Percentiles rank a stretch among this genome's conserved stretches.
Conservation (phyloP, 2,797 vertebrate genomes). For the Bovichtus diacanthus region DNA sequence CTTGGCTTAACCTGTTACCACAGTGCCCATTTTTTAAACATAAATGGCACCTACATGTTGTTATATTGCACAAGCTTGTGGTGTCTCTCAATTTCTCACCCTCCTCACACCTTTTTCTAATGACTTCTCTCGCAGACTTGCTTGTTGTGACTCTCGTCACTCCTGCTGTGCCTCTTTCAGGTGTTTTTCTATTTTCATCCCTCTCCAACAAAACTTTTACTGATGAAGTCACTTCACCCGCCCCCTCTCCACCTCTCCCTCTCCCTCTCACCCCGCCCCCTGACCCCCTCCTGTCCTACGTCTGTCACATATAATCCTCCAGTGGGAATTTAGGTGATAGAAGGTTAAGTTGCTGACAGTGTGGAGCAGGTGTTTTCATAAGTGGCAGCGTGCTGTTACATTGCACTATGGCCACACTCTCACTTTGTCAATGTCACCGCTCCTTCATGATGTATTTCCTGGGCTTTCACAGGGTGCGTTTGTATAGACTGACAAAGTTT, state of each 20-base stretch:
- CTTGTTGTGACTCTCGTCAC: constrained; percentile 1
- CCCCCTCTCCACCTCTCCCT: neutral
- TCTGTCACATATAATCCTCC: constrained; percentile 70
- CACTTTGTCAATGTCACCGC: constrained; percentile 76
- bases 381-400: constrained; percentile 67
- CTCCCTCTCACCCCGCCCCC: constrained; percentile 23
- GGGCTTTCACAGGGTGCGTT: constrained; percentile 35
- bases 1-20: neutral
- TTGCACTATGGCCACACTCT: constrained; percentile 57
- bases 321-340: constrained; percentile 66
- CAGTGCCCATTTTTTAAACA: too few species aligned
- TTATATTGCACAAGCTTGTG: neutral
- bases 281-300: constrained; percentile 49
- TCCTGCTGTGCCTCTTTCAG: neutral
- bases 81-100: constrained; percentile 19
- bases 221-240: constrained; percentile 39
- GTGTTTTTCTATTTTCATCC: constrained; percentile 32
- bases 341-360: constrained; percentile 77
- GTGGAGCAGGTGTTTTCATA: constrained; percentile 78
- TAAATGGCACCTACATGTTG: neutral
- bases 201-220: constrained; percentile 24
- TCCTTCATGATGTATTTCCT: constrained; percentile 56
- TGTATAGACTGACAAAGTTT: constrained; percentile 49
- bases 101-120: constrained; percentile 12
- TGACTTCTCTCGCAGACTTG: neutral